Evolutionary conservation across 2,797 vertebrate genomes (phyloP), one percentile per base, ranked within the genome.

Genomic region (Mallotus villosus): DNA sequence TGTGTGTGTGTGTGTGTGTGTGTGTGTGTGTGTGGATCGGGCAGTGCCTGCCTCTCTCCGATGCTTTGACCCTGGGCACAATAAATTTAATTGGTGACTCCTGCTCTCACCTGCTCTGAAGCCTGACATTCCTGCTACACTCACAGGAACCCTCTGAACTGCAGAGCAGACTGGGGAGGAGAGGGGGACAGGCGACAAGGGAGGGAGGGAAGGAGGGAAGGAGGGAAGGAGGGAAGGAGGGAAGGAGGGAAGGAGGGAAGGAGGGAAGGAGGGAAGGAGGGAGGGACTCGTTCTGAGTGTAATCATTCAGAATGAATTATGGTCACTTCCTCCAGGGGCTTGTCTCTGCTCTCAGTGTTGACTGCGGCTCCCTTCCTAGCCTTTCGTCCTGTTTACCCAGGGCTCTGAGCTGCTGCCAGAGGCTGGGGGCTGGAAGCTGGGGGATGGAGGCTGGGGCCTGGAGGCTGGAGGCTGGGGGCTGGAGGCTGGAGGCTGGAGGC

Each of bases 51-150:
- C 72, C 17, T 72, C 64, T 77, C 87, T 84, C 84, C 76, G 2
- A 77, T 74, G 82, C 67, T 79, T 81, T 86, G 89, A 87, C 85
- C 88, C 78, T 27, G 64, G 80, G 86, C 73, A 74, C 72, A 78
- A 88, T 84, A 85, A 65, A 84, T 83, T 88, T 91, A 89, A 92
- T 90, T 87, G 82, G 83, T 86, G 85, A 75, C 82, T 80, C 82
- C 83, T 63, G 74, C 79, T 81, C 79, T 86, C 85, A 84, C 84
- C 87, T 82, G 87, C 83, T 79, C 77, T 71, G 79, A 67, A 9
- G 78, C 72, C 78, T 68, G 74, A 79, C 83, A 74, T 79, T 80
- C 78, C 73, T 71, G 46, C 74, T 78, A 73, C 87, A 86, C 81
- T 81, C 77, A 72, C 76, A 85, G 86, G 84, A 87, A 88, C 88